These are phyloP conservation scores for Rhinoptilus africanus DNA, from an alignment of 2,113 vertebrate genomes.

Conservation along the genomic window DNA sequence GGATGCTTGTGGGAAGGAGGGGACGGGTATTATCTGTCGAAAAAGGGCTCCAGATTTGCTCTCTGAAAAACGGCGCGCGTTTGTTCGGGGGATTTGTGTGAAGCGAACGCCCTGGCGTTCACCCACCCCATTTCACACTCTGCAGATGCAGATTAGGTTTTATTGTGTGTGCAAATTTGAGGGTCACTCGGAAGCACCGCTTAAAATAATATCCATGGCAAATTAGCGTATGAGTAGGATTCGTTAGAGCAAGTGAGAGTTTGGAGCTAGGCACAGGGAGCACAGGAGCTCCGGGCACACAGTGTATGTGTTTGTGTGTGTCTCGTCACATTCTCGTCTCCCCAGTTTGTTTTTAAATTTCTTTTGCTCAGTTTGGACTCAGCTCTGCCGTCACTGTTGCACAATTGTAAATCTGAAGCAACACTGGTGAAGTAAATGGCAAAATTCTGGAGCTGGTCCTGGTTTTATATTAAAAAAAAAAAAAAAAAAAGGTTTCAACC, in stretches of 20 bases:
- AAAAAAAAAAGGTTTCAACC: neutral
- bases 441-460: neutral
- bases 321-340: neutral
- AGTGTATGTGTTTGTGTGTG: too few relatives aligned
- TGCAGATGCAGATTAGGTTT: neutral
- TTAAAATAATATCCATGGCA: neutral
- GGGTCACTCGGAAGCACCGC: neutral
- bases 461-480: neutral
- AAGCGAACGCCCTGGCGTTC: accelerated
- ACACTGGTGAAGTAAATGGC: accelerated
- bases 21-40: neutral
- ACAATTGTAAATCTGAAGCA: neutral
- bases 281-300: accelerated
- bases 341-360: neutral
- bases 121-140: neutral
- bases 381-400: neutral
- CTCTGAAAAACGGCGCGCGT: accelerated
- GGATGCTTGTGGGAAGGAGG: neutral
- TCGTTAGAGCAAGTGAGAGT: neutral
- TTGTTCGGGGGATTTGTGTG: accelerated
- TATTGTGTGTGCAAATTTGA: neutral
- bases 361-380: constrained; percentile 6
- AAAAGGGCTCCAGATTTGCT: neutral
- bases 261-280: neutral
- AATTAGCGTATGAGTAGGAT: neutral